phyloP scores from a whole-genome alignment of 2,113 vertebrate species.

The Centropus bengalensis region DNA sequence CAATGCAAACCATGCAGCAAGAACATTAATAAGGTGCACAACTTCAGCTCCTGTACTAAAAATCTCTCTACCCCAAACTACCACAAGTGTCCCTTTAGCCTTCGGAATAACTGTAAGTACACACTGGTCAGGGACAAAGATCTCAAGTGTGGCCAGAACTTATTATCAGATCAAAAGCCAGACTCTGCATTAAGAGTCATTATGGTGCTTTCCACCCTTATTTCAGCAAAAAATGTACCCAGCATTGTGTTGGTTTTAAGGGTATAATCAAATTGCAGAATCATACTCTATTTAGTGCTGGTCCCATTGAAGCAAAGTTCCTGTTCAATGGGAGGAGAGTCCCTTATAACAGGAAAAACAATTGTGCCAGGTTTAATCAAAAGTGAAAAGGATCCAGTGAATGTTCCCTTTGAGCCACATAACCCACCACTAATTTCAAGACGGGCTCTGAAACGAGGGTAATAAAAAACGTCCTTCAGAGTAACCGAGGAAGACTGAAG shows the following conservation, averaged over 20 bases:
- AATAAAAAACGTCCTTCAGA: conserved; percentile 75
- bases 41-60: neutral
- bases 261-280: conserved; percentile 43
- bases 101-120: neutral
- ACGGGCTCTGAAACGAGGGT: conserved; percentile 45
- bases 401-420: conserved; percentile 75
- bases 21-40: fast-evolving
- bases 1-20: neutral
- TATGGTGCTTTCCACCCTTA: conserved; percentile 18
- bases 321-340: conserved; percentile 63
- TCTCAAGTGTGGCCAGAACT: neutral
- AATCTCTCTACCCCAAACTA: neutral
- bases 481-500: conserved; percentile 40
- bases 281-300: conserved; percentile 26
- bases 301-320: conserved; percentile 66
- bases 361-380: conserved; percentile 76
- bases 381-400: conserved; percentile 70
- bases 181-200: neutral
- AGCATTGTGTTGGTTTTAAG: conserved; percentile 12
- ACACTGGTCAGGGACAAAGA: neutral
- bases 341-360: conserved; percentile 67
- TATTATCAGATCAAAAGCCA: neutral
- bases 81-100: neutral
- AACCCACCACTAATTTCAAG: conserved; percentile 71
- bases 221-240: neutral